Evolutionary conservation across 2,113 vertebrate genomes (phyloP).

Genomic region (Phoenicopterus ruber): DNA sequence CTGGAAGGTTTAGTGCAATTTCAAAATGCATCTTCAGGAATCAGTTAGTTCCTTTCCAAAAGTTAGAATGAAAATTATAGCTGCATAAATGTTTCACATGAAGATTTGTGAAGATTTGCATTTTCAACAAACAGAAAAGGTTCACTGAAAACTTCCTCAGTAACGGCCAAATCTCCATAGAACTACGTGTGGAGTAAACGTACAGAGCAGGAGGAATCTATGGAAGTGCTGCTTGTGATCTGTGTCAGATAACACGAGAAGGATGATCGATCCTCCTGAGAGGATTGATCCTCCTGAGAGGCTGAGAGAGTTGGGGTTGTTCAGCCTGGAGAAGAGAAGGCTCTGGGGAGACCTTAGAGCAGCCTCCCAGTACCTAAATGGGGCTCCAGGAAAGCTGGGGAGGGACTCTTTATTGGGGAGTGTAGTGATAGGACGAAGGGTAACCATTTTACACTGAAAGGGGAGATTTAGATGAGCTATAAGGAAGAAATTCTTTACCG

Average conservation of each 20-base stretch:
- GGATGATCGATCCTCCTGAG: not conserved
- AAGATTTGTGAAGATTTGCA: not conserved
- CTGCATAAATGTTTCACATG: not conserved
- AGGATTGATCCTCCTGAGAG: not conserved
- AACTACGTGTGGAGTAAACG: not conserved
- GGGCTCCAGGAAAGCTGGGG: not conserved
- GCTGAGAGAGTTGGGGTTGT: not conserved
- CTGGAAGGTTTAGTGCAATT: not conserved
- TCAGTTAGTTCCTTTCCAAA: not conserved
- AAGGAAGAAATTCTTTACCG: not conserved
- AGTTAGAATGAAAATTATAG: not conserved
- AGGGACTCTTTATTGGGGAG: not conserved
- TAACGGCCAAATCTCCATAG: not conserved
- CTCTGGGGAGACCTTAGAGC: not conserved
- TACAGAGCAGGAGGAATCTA: not conserved
- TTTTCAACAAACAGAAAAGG: not conserved
- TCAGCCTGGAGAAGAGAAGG: not conserved
- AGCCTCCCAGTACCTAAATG: not conserved
- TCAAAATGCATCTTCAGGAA: not conserved
- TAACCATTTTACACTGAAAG: not conserved
- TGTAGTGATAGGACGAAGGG: not conserved
- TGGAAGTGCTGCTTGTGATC: not conserved
- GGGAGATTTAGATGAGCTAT: not conserved
- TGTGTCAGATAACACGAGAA: not conserved
- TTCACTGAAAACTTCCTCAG: not conserved